Evolutionary conservation across 2,113 vertebrate genomes (phyloP).

Genomic region (Amphilophus citrinellus): DNA sequence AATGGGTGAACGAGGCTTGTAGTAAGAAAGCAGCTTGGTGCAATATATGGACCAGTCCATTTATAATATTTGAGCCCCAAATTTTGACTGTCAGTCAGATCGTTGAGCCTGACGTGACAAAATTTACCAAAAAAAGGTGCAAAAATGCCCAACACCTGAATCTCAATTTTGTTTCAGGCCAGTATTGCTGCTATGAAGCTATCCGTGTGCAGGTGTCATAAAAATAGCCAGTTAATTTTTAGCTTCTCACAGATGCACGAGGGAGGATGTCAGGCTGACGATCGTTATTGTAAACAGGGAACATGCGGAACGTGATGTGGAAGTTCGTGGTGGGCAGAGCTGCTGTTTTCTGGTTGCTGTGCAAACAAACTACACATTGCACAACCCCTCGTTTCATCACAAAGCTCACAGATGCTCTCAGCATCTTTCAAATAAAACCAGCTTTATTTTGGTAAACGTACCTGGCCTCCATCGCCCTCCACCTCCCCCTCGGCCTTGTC

Average conservation of each 20-base stretch:
- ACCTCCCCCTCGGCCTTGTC: conserved; percentile 46
- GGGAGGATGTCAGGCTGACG: neutral
- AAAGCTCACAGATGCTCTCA: neutral
- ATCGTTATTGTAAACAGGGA: neutral
- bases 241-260: neutral
- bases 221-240: neutral
- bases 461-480: conserved; percentile 85
- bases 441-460: conserved; percentile 19
- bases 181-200: no score
- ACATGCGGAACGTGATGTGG: neutral
- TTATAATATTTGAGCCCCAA: no score
- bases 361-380: neutral
- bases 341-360: neutral
- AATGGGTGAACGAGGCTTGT: neutral
- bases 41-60: no score
- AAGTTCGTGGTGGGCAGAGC: neutral
- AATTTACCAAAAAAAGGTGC: neutral
- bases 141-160: neutral
- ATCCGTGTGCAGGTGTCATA: no score
- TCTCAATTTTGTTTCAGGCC: neutral
- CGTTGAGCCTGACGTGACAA: neutral
- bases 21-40: neutral
- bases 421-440: neutral
- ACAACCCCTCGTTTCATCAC: neutral
- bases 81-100: neutral